Percentiles rank a stretch among this genome's conserved stretches.
phyloP scores from a whole-genome alignment of 2,113 vertebrate species.

The Synchiropus splendidus region DNA sequence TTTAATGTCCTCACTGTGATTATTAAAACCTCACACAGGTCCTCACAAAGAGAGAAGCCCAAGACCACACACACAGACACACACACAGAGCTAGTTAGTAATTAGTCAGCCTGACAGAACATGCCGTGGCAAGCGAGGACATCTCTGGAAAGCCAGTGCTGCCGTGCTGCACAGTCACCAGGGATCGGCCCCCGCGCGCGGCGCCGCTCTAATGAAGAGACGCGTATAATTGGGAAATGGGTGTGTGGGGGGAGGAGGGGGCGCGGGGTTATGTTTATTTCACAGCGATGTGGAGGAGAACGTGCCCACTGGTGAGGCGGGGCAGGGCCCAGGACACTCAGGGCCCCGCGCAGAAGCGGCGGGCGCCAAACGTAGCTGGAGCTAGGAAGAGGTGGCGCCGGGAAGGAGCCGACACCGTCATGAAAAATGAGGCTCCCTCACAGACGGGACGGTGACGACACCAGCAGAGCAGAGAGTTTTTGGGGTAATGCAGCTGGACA shows the following conservation, averaged over 20 bases:
- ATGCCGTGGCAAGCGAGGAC: constrained; percentile 52
- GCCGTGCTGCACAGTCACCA: constrained; percentile 35
- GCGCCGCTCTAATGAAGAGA: constrained; percentile 57
- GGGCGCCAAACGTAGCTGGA: constrained; percentile 21
- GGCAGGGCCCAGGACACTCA: constrained; percentile 7
- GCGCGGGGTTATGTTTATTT: constrained; percentile 27
- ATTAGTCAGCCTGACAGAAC: constrained; percentile 60
- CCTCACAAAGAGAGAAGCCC: no score
- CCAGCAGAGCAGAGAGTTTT: constrained; percentile 36
- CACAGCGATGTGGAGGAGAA: constrained; percentile 22
- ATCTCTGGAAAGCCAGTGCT: constrained; percentile 36
- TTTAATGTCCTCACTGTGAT: no score
- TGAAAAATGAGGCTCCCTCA: constrained; percentile 52
- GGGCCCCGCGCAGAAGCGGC: constrained; percentile 14
- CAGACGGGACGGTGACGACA: constrained; percentile 42
- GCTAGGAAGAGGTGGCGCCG: neutral
- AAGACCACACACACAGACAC: constrained; percentile 13
- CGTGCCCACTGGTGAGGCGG: neutral
- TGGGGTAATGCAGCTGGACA: constrained; percentile 56
- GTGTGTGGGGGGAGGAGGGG: constrained; percentile 6
- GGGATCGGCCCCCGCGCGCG: constrained; percentile 35
- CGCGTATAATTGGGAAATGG: constrained; percentile 42
- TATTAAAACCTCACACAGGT: no score
- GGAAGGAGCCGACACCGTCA: constrained; percentile 10
- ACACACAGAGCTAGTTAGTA: constrained; percentile 22